phyloP scores from a whole-genome alignment of 1,140 invertebrate species.

The Reticulitermes speratus region DNA sequence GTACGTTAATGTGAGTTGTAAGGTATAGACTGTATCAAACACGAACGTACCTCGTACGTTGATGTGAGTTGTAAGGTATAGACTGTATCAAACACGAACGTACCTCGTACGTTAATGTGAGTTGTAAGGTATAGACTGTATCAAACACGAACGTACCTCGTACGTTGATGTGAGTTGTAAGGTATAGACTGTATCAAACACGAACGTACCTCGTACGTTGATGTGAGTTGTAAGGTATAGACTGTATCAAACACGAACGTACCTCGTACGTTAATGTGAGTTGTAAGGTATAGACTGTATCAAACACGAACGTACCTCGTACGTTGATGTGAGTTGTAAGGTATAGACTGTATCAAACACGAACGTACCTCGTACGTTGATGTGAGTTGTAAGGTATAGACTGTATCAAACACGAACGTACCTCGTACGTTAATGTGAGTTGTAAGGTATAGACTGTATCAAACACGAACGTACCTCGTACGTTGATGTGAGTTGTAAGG shows the following conservation, averaged over 20 bases:
- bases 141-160: conserved; percentile 59
- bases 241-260: conserved; percentile 44
- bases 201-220: conserved; percentile 74
- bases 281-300: conserved; percentile 63
- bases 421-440: conserved; percentile 82
- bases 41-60: conserved; percentile 71
- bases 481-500: conserved; percentile 73
- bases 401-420: conserved; percentile 44
- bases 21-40: conserved; percentile 55
- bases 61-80: conserved; percentile 73
- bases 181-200: conserved; percentile 54
- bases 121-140: conserved; percentile 64
- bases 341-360: conserved; percentile 54
- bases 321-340: conserved; percentile 75
- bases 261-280: conserved; percentile 85
- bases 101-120: conserved; percentile 85
- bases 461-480: conserved; percentile 67
- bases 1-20: conserved; percentile 78
- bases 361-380: conserved; percentile 77
- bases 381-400: conserved; percentile 72
- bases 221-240: conserved; percentile 71
- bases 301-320: conserved; percentile 63
- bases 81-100: conserved; percentile 44
- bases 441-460: conserved; percentile 62
- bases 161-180: conserved; percentile 78